Conservation (phyloP, 2,888 invertebrate genomes). For the Orthosia gothica region DNA sequence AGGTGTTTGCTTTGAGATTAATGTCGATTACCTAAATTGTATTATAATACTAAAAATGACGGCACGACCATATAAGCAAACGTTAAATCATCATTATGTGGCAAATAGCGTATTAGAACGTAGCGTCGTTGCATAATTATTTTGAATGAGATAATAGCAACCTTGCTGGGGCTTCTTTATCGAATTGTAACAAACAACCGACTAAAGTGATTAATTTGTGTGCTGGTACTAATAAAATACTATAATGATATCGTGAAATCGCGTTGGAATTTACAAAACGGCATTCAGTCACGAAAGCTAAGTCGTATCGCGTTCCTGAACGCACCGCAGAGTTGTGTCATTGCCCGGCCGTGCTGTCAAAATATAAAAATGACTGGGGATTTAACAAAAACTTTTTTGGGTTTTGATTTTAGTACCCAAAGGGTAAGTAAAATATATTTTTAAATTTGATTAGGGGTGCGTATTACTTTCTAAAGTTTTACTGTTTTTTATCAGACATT, state of each 20-base stretch:
- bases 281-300: constrained; percentile 79
- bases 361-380: constrained; percentile 86
- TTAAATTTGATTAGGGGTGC: neutral
- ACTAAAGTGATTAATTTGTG: constrained; percentile 73
- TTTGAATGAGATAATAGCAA: constrained; percentile 67
- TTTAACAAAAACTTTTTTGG: constrained; percentile 93
- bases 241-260: constrained; percentile 79
- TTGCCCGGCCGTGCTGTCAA: constrained; percentile 80
- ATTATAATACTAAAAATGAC: neutral
- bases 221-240: constrained; percentile 71
- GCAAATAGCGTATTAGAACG: neutral
- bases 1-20: neutral
- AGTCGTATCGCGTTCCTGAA: constrained; percentile 72
- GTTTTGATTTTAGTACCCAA: constrained; percentile 97
- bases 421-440: constrained; percentile 91
- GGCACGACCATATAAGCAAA: neutral
- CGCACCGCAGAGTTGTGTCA: constrained; percentile 77
- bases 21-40: neutral
- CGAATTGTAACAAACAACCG: constrained; percentile 66
- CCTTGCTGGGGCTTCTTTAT: constrained; percentile 73
- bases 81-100: constrained; percentile 2
- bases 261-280: constrained; percentile 74
- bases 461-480: neutral
- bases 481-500: neutral
- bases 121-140: constrained; percentile 51